Base-by-base conservation (phyloP, 2,888 invertebrate species). In the Marasmarcha lunaedactyla region DNA sequence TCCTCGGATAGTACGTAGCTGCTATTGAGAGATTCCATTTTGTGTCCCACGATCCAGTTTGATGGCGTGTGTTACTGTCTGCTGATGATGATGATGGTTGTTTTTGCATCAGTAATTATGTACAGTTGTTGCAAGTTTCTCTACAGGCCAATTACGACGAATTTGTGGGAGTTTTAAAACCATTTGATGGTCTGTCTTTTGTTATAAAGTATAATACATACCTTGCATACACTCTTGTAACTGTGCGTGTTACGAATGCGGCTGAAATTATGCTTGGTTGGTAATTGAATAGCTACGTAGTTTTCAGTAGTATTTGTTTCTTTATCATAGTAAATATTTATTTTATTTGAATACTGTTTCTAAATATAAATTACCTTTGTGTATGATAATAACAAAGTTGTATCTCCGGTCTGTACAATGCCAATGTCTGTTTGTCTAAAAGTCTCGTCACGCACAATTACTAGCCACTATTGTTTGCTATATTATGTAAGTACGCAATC, bases 91-190 rank as follows among this genome's bases (percentile, higher is more conserved):
- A 66, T 65, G 70, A 62, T 59, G 65, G 61, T 63, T 62, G 71
- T 76, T 79, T 79, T 77, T 76, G 73, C 78, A 73, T 77, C 66
- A 71, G 66, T 71, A 73, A 78, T 79, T 81, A 78, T 73, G 65
- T 70, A 71, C 74, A 72, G 74, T 74, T 63, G 63, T 64, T 63
- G 64, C 57, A 59, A 64, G 69, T 73, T 72, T 79, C 76, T 77
- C 78, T 66, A 62, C 58, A 65, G 63, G 62, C 70, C 68, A 76
- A 74, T 79, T 74, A 76, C 60, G 46, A 60, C 62, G 63, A 73
- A 66, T 72, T 74, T 76, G 73, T 74, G 74, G 67, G 71, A 73
- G 70, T 58, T 54, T 52, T 49, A 53, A 55, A 14, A 42, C 59
- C 60, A 58, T 54, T 56, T 60, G 60, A 65, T 67, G 66, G 63